A percentile compares a stretch with the other conserved stretches of the same genome.
Evolutionary conservation across 2,113 vertebrate genomes (phyloP).

Genomic region (Petromus typicus): DNA sequence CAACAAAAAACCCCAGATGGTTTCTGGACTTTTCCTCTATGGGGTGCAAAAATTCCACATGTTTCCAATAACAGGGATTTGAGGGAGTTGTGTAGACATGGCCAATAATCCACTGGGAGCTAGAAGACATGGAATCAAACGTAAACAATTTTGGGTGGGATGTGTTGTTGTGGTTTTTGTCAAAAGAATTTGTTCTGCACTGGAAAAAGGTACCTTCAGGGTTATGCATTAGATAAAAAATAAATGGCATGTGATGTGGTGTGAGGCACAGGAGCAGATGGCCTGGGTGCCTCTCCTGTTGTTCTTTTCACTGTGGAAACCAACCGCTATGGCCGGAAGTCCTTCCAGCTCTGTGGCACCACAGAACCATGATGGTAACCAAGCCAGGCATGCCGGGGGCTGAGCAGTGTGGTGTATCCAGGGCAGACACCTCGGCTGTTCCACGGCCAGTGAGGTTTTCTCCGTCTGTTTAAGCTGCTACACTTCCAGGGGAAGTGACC

Average conservation of each 20-base stretch:
- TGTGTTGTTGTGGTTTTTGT: neutral
- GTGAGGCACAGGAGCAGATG: slow-evolving; percentile 39
- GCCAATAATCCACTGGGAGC: slow-evolving; percentile 7
- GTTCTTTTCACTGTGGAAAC: neutral
- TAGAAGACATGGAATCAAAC: slow-evolving; percentile 20
- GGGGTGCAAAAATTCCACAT: slow-evolving; percentile 40
- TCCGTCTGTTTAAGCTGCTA: slow-evolving; percentile 72
- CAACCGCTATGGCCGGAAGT: accelerated
- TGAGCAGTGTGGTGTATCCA: neutral
- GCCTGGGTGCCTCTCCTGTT: neutral
- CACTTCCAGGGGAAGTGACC: slow-evolving; percentile 83
- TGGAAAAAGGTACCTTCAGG: slow-evolving; percentile 55
- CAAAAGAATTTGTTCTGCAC: slow-evolving; percentile 32
- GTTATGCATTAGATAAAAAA: slow-evolving; percentile 82
- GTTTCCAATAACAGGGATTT: slow-evolving; percentile 1
- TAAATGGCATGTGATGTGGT: slow-evolving; percentile 75
- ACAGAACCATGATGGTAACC: neutral
- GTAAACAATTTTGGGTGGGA: neutral
- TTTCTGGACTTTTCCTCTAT: slow-evolving; percentile 57
- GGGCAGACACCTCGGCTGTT: slow-evolving; percentile 77
- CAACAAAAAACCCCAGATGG: neutral
- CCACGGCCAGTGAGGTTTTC: slow-evolving; percentile 85
- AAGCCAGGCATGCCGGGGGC: neutral
- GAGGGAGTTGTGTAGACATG: slow-evolving; percentile 21
- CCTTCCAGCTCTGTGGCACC: slow-evolving; percentile 44